Percentiles rank a stretch among this genome's conserved stretches.
Evolutionary conservation across 1,140 invertebrate species (phyloP).

Genomic region (Drosophila kohkoa): DNA sequence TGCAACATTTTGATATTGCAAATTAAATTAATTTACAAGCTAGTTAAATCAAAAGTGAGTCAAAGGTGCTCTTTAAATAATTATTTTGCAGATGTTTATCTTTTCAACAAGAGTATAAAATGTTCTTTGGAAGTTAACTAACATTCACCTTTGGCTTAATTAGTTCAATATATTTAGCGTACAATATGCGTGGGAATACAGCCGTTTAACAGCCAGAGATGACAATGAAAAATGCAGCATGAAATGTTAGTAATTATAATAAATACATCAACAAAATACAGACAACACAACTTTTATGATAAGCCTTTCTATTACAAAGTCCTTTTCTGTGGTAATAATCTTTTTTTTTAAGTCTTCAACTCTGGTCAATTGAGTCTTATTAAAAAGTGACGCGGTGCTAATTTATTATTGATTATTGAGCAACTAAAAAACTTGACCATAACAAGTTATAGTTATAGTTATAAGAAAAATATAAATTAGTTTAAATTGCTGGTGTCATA

Average conservation of each 20-base stretch:
- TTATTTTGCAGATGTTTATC: no score
- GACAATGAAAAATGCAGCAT: conserved; percentile 10
- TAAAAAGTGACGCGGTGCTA: conserved; percentile 21
- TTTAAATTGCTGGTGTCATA: conserved; percentile 61
- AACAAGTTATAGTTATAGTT: conserved; percentile 34
- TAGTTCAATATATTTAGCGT: conserved; percentile 28
- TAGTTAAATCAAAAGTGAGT: no score
- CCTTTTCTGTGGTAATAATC: neutral
- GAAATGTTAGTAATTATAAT: conserved; percentile 1
- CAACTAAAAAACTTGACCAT: conserved; percentile 22
- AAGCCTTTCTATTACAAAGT: neutral
- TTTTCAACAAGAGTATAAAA: conserved; percentile 8
- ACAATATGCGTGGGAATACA: conserved; percentile 34
- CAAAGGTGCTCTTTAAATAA: no score
- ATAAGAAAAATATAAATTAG: conserved; percentile 39
- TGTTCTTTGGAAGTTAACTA: neutral
- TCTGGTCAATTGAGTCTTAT: neutral
- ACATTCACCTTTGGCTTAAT: conserved; percentile 13
- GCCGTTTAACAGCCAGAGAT: conserved; percentile 2
- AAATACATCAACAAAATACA: conserved; percentile 15
- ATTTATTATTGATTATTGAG: conserved; percentile 48
- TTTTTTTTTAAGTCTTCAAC: neutral
- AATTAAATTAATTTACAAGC: no score
- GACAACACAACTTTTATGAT: neutral
- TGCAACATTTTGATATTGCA: neutral